These are phyloP conservation scores for Lathronympha strigana DNA, from an alignment of 2,888 invertebrate genomes.

Conservation along the genomic window DNA sequence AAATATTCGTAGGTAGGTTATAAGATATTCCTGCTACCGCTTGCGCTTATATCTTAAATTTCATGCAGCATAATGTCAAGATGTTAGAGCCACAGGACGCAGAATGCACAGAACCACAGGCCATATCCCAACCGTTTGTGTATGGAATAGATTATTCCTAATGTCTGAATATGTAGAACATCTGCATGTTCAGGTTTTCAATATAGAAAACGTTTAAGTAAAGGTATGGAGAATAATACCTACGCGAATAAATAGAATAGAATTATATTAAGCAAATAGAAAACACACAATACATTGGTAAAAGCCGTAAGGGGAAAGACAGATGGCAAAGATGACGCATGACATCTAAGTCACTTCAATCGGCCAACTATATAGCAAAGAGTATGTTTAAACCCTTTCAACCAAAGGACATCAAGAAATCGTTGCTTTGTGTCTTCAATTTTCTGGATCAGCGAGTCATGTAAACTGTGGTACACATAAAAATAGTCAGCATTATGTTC, in stretches of 20 bases:
- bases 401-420: not conserved
- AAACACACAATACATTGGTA: too few relatives aligned
- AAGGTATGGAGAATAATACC: too few relatives aligned
- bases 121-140: constrained; percentile 5
- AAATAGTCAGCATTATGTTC: too few relatives aligned
- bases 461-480: not conserved
- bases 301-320: too few relatives aligned
- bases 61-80: constrained; percentile 4
- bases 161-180: not conserved
- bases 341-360: too few relatives aligned
- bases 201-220: not conserved
- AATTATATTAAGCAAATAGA: too few relatives aligned
- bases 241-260: too few relatives aligned
- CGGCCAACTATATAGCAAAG: too few relatives aligned
- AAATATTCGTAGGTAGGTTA: too few relatives aligned
- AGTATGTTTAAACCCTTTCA: too few relatives aligned
- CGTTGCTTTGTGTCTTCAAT: not conserved
- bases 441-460: not conserved
- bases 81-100: not conserved
- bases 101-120: not conserved
- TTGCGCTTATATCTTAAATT: not conserved
- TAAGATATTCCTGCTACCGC: not conserved
- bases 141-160: constrained; percentile 1
- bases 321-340: too few relatives aligned
- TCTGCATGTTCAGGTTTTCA: not conserved